phyloP scores from a whole-genome alignment of 2,113 vertebrate genomes.

The Pelobates fuscus region DNA sequence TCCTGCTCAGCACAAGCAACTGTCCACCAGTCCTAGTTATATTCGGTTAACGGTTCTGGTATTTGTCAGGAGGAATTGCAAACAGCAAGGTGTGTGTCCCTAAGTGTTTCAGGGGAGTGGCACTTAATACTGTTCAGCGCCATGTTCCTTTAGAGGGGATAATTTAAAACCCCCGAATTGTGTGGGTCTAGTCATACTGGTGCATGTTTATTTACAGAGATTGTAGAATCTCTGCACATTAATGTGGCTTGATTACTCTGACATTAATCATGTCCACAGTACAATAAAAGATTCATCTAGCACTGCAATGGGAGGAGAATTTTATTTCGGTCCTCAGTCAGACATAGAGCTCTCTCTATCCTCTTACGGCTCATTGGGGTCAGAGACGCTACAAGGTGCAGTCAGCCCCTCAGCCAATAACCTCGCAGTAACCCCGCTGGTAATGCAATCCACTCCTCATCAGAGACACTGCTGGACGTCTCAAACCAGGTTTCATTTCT shows the following conservation, averaged over 20 bases:
- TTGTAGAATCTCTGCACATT: slow-evolving; percentile 39
- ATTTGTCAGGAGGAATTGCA: too few species aligned
- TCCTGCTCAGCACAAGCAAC: too few species aligned
- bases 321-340: slow-evolving; percentile 46
- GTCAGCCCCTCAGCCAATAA: slow-evolving; percentile 58
- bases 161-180: too few species aligned
- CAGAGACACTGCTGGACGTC: slow-evolving; percentile 61
- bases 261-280: slow-evolving; percentile 55
- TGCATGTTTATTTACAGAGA: slow-evolving; percentile 51
- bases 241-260: slow-evolving; percentile 54
- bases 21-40: too few species aligned
- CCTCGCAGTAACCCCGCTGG: slow-evolving; percentile 64
- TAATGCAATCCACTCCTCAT: slow-evolving; percentile 57
- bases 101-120: too few species aligned
- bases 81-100: too few species aligned
- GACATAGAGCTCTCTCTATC: not conserved
- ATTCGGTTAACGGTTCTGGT: too few species aligned
- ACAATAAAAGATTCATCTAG: slow-evolving; percentile 59
- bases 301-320: slow-evolving; percentile 44
- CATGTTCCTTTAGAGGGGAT: too few species aligned
- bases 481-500: slow-evolving; percentile 73
- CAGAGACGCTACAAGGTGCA: slow-evolving; percentile 52
- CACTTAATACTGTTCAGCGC: too few species aligned
- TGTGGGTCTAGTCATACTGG: slow-evolving; percentile 20
- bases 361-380: slow-evolving; percentile 45